These are phyloP conservation scores for Rhynchonycteris naso DNA, from an alignment of 2,797 vertebrate genomes.

Conservation along the genomic window DNA sequence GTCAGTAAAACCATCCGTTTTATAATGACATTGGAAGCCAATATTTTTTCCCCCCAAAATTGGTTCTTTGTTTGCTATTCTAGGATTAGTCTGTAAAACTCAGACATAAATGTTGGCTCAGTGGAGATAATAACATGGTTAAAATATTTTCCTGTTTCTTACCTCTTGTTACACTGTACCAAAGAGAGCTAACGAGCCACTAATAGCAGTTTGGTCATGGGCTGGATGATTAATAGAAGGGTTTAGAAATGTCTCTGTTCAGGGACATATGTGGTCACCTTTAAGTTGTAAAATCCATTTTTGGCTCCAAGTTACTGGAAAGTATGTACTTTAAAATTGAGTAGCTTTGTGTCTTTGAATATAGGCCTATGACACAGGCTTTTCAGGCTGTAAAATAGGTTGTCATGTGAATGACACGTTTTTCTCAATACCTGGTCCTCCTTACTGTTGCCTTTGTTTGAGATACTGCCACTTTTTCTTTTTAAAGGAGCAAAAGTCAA, in stretches of 20 bases:
- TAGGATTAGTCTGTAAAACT: slow-evolving; percentile 54
- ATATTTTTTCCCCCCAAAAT: not conserved
- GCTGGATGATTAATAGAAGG: not conserved
- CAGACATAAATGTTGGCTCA: slow-evolving; percentile 20
- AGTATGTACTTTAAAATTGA: not conserved
- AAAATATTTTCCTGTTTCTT: not conserved
- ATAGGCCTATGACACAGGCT: not conserved
- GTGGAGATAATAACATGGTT: not conserved
- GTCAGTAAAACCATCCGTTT: slow-evolving; percentile 45
- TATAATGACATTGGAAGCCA: slow-evolving; percentile 39
- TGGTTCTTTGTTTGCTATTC: slow-evolving; percentile 13
- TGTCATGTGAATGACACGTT: not conserved
- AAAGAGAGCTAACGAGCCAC: not conserved
- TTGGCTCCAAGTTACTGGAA: slow-evolving; percentile 22
- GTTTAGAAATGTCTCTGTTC: slow-evolving; percentile 27
- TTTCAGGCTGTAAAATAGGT: not conserved
- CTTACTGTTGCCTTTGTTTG: not conserved
- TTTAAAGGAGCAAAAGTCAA: not conserved
- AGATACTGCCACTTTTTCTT: not conserved
- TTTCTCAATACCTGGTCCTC: not conserved
- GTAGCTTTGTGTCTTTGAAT: slow-evolving; percentile 7
- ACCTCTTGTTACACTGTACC: not conserved
- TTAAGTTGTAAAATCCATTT: slow-evolving; percentile 30
- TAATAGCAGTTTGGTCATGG: not conserved
- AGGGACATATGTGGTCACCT: not conserved